These are phyloP conservation scores for Fragum fragum DNA, from an alignment of 2,888 invertebrate genomes.

Conservation along the genomic window DNA sequence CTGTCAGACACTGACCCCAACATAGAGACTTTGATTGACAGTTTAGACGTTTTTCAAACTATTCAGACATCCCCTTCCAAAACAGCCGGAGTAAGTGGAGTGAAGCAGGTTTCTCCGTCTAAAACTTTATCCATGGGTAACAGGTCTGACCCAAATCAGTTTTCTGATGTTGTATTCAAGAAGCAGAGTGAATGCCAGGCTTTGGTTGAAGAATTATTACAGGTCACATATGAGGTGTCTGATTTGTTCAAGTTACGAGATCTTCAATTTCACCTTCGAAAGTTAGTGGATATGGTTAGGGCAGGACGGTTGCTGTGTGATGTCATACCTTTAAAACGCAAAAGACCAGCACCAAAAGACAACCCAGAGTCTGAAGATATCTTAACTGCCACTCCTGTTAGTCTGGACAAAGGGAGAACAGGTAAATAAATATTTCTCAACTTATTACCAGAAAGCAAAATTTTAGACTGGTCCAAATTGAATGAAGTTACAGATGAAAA, in stretches of 20 bases:
- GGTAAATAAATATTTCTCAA: neutral
- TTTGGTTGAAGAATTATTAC: slow-evolving; percentile 19
- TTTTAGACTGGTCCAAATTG: no score
- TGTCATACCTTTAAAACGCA: slow-evolving; percentile 7
- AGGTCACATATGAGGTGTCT: neutral
- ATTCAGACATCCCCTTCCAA: neutral
- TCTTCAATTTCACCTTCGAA: neutral
- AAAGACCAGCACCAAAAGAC: neutral
- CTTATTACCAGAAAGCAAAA: no score
- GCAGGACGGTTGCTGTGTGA: slow-evolving; percentile 10
- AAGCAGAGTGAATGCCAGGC: slow-evolving; percentile 25
- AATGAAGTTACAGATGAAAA: no score
- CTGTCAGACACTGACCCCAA: neutral
- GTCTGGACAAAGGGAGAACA: slow-evolving; percentile 7
- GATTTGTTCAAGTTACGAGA: slow-evolving; percentile 19
- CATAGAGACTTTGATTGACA: slow-evolving; percentile 14
- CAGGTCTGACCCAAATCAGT: neutral
- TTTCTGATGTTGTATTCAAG: slow-evolving; percentile 6
- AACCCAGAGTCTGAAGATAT: neutral
- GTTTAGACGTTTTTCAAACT: slow-evolving; percentile 13
- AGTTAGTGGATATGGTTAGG: neutral
- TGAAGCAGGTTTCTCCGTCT: neutral
- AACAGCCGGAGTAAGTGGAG: neutral
- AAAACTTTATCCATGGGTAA: neutral
- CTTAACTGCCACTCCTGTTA: slow-evolving; percentile 11